Evolutionary conservation across 2,888 invertebrate genomes (phyloP).

Genomic region (Autographa pulchrina): DNA sequence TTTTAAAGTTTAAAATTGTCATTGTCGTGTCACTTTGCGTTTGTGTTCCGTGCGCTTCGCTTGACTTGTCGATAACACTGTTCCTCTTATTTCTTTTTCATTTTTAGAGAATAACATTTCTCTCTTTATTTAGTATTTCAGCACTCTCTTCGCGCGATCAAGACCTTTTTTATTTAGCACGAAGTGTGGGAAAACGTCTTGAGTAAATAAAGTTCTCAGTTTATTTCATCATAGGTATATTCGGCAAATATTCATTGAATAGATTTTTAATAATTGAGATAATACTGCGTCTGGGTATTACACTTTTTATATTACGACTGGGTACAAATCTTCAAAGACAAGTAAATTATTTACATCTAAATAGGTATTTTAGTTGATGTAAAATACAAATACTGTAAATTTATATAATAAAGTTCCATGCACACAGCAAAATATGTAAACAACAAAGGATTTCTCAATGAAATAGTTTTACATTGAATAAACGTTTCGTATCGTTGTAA

Average conservation of each 20-base stretch:
- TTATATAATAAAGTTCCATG: constrained; percentile 32
- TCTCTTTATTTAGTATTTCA: not conserved
- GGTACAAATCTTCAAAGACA: no score
- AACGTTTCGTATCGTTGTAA: constrained; percentile 64
- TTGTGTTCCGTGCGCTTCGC: constrained; percentile 21
- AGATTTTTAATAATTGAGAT: no score
- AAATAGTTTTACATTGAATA: constrained; percentile 53
- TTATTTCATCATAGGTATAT: no score
- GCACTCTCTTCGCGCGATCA: not conserved
- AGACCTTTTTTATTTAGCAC: no score
- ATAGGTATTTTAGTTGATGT: no score
- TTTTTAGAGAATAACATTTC: not conserved
- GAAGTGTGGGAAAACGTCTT: no score
- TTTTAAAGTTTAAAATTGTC: constrained; percentile 33
- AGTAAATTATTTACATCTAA: no score
- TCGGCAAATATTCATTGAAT: no score
- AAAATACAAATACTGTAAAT: no score
- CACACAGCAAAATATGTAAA: constrained; percentile 25
- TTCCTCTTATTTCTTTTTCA: not conserved
- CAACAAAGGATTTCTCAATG: constrained; percentile 44
- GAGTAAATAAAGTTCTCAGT: no score
- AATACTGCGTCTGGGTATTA: no score
- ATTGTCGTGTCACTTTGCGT: constrained; percentile 15
- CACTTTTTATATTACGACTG: no score
- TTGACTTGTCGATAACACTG: constrained; percentile 12